These are phyloP conservation scores for Numenius phaeopus DNA, from an alignment of 2,797 vertebrate species.

Conservation along the genomic window DNA sequence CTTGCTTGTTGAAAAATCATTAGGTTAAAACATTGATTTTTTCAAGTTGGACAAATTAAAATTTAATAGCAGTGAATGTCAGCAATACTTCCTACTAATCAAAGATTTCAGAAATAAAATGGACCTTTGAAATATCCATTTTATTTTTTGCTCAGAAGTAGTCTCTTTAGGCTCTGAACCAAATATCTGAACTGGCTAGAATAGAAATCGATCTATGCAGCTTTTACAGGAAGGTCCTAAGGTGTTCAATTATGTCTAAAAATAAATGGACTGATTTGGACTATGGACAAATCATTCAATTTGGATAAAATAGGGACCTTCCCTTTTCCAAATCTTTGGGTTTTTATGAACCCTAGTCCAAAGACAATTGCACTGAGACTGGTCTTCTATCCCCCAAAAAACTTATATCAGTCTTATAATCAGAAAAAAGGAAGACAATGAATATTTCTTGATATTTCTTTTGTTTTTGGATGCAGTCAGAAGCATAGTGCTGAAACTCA, in stretches of 20 bases:
- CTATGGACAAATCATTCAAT: background rate
- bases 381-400: background rate
- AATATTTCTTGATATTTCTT: background rate
- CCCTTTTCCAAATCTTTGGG: rapidly evolving
- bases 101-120: background rate
- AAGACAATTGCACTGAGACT: background rate
- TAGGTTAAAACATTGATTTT: background rate
- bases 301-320: background rate
- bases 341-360: background rate
- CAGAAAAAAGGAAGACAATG: background rate
- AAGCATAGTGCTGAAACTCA: background rate
- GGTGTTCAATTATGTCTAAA: background rate
- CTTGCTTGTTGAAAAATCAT: background rate
- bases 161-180: background rate
- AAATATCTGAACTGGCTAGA: background rate
- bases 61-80: background rate
- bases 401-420: background rate
- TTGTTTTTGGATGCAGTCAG: background rate
- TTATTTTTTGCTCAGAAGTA: conserved; percentile 10
- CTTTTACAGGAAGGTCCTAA: background rate
- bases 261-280: background rate
- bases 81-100: background rate
- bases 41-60: background rate
- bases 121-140: background rate
- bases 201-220: background rate